phyloP scores from a whole-genome alignment of 2,797 vertebrate genomes.

The Potorous gilbertii region DNA sequence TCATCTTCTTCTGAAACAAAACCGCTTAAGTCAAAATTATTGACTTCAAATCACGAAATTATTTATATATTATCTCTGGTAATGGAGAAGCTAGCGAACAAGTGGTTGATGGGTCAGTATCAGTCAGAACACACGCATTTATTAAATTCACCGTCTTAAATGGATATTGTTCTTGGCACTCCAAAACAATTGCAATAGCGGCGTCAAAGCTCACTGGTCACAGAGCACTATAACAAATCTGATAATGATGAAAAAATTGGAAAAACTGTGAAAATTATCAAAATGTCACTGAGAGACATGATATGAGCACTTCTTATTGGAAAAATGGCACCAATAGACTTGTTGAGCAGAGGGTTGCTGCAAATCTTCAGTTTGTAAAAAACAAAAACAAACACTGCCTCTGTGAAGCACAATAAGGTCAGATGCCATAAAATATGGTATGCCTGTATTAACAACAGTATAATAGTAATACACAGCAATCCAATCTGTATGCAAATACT shows the following conservation, averaged over 20 bases:
- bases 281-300: not conserved
- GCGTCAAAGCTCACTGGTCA: not conserved
- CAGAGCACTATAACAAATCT: not conserved
- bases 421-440: not conserved
- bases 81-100: not conserved
- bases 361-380: not conserved
- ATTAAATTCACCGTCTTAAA: not conserved
- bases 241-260: not conserved
- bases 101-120: not conserved
- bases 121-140: not conserved
- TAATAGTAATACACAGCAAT: not conserved
- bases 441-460: not conserved
- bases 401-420: not conserved
- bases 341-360: not conserved
- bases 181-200: not conserved
- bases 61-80: not conserved
- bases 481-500: not conserved
- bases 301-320: not conserved
- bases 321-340: not conserved
- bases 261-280: not conserved
- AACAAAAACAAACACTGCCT: not conserved
- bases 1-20: not conserved
- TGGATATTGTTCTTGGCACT: not conserved
- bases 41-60: not conserved
- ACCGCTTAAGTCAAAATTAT: not conserved